These are phyloP conservation scores for Laticauda laticaudata DNA, from an alignment of 2,113 vertebrate genomes.

Conservation along the genomic window DNA sequence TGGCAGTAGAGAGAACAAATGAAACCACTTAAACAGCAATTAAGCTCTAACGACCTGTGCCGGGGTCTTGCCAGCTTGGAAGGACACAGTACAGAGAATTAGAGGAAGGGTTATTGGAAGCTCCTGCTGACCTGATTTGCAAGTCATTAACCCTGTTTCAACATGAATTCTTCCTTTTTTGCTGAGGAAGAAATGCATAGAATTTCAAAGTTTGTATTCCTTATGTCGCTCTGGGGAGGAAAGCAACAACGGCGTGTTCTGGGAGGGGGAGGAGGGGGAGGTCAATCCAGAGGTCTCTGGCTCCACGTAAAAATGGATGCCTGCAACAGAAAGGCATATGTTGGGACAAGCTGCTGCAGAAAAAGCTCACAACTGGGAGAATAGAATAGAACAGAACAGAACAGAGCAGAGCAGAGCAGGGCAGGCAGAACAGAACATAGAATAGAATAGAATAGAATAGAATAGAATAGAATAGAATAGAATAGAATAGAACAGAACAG, in stretches of 20 bases:
- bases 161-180: neutral
- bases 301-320: neutral
- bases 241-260: fast-evolving
- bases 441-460: too few species aligned
- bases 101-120: slow-evolving; percentile 1
- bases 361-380: neutral
- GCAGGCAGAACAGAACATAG: too few species aligned
- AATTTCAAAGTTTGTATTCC: neutral
- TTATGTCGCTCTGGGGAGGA: too few species aligned
- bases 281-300: neutral
- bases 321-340: neutral
- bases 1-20: slow-evolving; percentile 56
- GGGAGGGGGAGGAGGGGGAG: too few species aligned
- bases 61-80: slow-evolving; percentile 37
- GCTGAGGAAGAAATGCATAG: neutral
- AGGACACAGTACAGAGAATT: slow-evolving; percentile 39
- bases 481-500: too few species aligned
- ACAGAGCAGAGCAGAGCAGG: too few species aligned
- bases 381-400: neutral
- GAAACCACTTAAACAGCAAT: slow-evolving; percentile 67
- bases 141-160: slow-evolving; percentile 47
- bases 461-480: too few species aligned
- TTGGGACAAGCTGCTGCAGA: neutral
- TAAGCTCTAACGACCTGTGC: slow-evolving; percentile 64
- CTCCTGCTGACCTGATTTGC: neutral